These are phyloP conservation scores for Buathra laborator DNA, from an alignment of 2,888 invertebrate genomes.

Conservation along the genomic window DNA sequence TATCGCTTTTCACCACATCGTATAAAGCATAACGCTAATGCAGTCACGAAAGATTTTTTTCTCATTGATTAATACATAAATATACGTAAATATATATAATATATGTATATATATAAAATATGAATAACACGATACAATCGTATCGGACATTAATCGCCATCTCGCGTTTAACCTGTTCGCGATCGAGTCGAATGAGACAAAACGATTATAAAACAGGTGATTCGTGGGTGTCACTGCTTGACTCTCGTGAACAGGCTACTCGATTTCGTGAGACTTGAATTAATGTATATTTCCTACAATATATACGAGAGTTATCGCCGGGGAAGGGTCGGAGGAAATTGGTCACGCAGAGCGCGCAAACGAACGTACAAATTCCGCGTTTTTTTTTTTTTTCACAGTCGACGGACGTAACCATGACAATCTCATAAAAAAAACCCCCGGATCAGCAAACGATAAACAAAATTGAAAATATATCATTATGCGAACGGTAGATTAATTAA, in stretches of 20 bases:
- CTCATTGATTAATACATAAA: too few relatives aligned
- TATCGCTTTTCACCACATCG: not conserved
- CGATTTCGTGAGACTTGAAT: slow-evolving; percentile 48
- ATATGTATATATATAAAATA: not conserved
- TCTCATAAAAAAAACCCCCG: slow-evolving; percentile 23
- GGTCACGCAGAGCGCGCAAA: slow-evolving; percentile 75
- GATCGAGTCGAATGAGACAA: slow-evolving; percentile 27
- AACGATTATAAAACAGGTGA: slow-evolving; percentile 54
- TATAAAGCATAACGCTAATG: not conserved
- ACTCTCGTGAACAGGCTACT: slow-evolving; percentile 49
- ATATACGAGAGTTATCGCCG: slow-evolving; percentile 15
- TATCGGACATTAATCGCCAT: slow-evolving; percentile 57
- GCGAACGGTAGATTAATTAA: slow-evolving; percentile 12
- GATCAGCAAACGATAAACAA: not conserved
- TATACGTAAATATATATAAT: too few relatives aligned
- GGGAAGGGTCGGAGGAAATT: slow-evolving; percentile 72
- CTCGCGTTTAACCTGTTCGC: slow-evolving; percentile 46
- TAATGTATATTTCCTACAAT: slow-evolving; percentile 15
- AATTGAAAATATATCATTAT: not conserved
- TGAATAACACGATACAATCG: slow-evolving; percentile 52
- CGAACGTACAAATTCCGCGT: slow-evolving; percentile 1
- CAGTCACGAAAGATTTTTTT: not conserved
- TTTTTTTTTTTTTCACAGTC: slow-evolving; percentile 38
- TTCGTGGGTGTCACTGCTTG: slow-evolving; percentile 47
- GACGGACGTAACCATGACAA: slow-evolving; percentile 59